Conservation (phyloP, 2,113 vertebrate species). For the Chiloscyllium plagiosum region DNA sequence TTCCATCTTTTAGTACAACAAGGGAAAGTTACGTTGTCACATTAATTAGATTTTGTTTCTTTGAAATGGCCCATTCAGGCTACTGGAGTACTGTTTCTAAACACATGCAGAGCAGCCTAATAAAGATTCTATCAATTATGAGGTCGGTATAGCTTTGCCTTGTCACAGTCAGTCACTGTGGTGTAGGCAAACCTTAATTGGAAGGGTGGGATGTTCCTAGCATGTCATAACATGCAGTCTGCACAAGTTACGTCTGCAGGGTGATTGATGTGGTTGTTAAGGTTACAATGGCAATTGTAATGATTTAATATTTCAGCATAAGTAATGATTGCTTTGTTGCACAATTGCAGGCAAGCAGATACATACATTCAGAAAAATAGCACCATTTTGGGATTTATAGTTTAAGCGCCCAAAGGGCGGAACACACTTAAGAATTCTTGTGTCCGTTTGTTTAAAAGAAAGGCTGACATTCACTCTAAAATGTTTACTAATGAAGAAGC, state of each 20-base stretch:
- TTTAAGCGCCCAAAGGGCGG: neutral
- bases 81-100: neutral
- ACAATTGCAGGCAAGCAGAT: neutral
- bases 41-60: neutral
- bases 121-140: neutral
- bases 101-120: neutral
- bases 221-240: neutral
- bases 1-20: neutral
- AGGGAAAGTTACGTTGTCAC: neutral
- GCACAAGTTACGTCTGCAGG: neutral
- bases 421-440: neutral
- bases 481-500: neutral
- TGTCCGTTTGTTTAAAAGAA: neutral
- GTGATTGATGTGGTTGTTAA: slow-evolving; percentile 4
- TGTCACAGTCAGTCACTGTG: neutral
- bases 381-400: neutral
- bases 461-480: neutral
- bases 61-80: neutral
- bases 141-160: neutral
- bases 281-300: neutral
- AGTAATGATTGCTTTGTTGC: neutral
- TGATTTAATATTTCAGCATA: neutral
- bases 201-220: neutral
- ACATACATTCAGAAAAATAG: neutral
- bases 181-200: slow-evolving; percentile 12